Conservation (phyloP, 2,888 invertebrate species). For the Yponomeuta sedellus region DNA sequence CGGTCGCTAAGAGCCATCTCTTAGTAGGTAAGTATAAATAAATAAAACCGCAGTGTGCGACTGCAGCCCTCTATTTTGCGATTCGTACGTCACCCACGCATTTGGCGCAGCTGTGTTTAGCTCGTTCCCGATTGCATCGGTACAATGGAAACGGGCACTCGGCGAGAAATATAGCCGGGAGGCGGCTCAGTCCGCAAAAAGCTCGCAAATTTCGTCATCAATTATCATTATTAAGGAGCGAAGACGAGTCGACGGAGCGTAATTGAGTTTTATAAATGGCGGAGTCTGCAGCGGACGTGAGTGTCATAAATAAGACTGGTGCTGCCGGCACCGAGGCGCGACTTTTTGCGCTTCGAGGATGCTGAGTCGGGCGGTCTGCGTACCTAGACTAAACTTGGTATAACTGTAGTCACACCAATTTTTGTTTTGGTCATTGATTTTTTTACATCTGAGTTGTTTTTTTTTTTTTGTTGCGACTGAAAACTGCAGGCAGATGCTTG, state of each 20-base stretch:
- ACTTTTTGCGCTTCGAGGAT: not conserved
- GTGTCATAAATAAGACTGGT: constrained; percentile 19
- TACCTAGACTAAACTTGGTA: too few relatives aligned
- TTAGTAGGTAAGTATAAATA: too few relatives aligned
- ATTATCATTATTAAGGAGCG: constrained; percentile 73
- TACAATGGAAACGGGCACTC: constrained; percentile 34
- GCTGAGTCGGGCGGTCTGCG: not conserved
- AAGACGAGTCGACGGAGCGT: constrained; percentile 48
- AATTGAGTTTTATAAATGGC: constrained; percentile 76
- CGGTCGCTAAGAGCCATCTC: too few relatives aligned
- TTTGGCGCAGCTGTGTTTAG: not conserved
- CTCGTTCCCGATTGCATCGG: not conserved
- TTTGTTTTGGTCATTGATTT: too few relatives aligned
- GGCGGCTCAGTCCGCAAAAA: constrained; percentile 70
- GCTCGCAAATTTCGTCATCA: constrained; percentile 75
- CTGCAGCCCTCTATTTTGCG: too few relatives aligned
- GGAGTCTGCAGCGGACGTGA: constrained; percentile 43
- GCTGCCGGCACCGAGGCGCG: constrained; percentile 13
- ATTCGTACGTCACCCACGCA: not conserved
- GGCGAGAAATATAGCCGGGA: constrained; percentile 62
- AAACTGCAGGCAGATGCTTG: too few relatives aligned
- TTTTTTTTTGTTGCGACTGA: too few relatives aligned
- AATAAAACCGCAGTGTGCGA: too few relatives aligned
- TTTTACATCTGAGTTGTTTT: too few relatives aligned
- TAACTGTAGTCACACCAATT: too few relatives aligned